A percentile compares a stretch with the other conserved stretches of the same genome.
phyloP scores from a whole-genome alignment of 2,888 invertebrate genomes.

The Orthonychiurus folsomi region DNA sequence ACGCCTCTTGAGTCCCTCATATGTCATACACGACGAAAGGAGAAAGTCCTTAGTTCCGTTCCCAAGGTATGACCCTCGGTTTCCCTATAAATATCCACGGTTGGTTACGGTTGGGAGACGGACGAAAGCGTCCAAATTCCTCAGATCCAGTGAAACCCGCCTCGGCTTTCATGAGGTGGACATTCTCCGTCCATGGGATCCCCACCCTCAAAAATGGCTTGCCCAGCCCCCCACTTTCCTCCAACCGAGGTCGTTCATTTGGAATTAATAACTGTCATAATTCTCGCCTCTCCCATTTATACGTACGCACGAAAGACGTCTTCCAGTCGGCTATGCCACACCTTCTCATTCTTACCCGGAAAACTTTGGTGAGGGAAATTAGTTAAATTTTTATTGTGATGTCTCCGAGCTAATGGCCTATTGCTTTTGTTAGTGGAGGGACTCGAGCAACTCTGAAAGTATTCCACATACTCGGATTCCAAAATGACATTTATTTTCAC shows the following conservation, averaged over 20 bases:
- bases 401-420: too few species aligned
- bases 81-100: not conserved
- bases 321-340: too few species aligned
- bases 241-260: too few species aligned
- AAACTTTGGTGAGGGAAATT: too few species aligned
- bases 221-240: not conserved
- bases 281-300: too few species aligned
- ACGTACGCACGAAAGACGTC: too few species aligned
- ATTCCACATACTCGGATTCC: too few species aligned
- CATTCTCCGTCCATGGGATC: not conserved
- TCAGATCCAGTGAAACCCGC: not conserved
- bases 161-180: not conserved
- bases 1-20: not conserved
- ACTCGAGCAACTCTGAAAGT: too few species aligned
- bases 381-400: not conserved
- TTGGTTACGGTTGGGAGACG: too few species aligned
- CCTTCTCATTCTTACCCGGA: too few species aligned
- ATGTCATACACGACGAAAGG: not conserved
- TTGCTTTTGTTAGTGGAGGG: too few species aligned
- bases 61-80: not conserved
- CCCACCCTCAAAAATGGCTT: not conserved
- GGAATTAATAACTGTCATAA: not conserved
- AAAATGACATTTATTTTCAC: too few species aligned
- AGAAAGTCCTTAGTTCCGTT: not conserved
- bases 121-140: not conserved